Evolutionary conservation across 2,888 invertebrate genomes (phyloP).

Genomic region (Axea sp.): DNA sequence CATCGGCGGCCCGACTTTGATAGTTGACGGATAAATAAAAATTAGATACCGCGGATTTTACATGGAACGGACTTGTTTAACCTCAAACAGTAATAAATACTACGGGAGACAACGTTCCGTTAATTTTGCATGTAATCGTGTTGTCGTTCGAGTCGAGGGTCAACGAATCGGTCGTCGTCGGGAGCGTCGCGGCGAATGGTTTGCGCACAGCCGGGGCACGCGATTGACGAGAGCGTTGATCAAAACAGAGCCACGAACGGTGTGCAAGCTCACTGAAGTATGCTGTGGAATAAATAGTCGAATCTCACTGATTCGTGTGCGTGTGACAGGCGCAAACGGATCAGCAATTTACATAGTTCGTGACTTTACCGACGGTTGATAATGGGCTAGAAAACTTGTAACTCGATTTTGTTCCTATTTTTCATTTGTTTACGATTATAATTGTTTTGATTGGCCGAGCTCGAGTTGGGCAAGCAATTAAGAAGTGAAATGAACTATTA

Average conservation of each 20-base stretch:
- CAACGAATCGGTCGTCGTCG: not conserved
- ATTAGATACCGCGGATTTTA: not conserved
- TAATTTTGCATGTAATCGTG: not conserved
- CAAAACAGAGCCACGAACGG: constrained; percentile 35
- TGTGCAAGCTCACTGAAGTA: constrained; percentile 28
- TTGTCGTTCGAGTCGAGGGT: not conserved
- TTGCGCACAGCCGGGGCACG: constrained; percentile 19
- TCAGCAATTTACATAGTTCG: too few species aligned
- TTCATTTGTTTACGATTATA: too few species aligned
- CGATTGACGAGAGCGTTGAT: constrained; percentile 19
- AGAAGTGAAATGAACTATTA: too few species aligned
- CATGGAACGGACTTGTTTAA: constrained; percentile 3
- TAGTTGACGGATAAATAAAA: constrained; percentile 20
- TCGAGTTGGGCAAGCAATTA: too few species aligned
- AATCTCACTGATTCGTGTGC: constrained; percentile 9
- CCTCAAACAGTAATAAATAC: constrained; percentile 3
- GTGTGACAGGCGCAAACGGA: constrained; percentile 28
- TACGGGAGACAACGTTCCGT: not conserved
- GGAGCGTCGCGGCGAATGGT: constrained; percentile 10
- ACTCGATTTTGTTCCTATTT: too few species aligned
- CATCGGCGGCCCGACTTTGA: constrained; percentile 6
- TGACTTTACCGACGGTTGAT: constrained; percentile 15
- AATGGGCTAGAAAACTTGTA: too few species aligned
- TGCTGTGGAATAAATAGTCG: constrained; percentile 33
- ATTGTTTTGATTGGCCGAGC: too few species aligned